Percentiles rank a stretch among this genome's conserved stretches.
phyloP scores from a whole-genome alignment of 2,797 vertebrate genomes.

The Hipposideros larvatus region DNA sequence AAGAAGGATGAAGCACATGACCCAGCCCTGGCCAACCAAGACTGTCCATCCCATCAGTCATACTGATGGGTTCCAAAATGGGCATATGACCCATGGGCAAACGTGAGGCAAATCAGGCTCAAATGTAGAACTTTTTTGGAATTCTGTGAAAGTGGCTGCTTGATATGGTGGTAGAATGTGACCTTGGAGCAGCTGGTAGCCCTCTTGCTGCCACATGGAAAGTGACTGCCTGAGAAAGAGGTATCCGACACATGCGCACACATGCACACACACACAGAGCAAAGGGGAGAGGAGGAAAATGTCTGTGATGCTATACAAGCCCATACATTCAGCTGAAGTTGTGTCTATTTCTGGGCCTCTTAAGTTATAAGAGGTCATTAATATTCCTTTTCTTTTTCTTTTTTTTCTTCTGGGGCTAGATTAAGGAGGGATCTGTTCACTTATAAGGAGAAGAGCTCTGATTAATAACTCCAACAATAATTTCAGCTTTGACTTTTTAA shows the following conservation, averaged over 20 bases:
- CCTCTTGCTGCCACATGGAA: neutral
- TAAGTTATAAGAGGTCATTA: neutral
- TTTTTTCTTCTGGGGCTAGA: neutral
- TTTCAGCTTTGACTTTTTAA: too few relatives aligned
- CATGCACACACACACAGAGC: fast-evolving
- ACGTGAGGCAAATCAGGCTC: too few relatives aligned
- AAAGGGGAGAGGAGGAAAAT: neutral
- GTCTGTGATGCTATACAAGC: neutral
- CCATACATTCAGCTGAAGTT: neutral
- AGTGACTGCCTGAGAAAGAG: neutral
- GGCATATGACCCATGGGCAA: too few relatives aligned
- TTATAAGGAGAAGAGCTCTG: neutral
- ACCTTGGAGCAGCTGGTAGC: neutral
- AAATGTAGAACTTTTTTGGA: too few relatives aligned
- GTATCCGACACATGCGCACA: neutral
- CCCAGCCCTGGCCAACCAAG: neutral
- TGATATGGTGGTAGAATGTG: too few relatives aligned
- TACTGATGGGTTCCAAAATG: too few relatives aligned
- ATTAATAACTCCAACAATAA: too few relatives aligned
- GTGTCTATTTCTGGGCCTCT: neutral
- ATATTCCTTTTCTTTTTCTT: neutral
- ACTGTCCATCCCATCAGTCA: too few relatives aligned
- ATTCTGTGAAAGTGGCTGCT: neutral
- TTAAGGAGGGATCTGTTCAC: neutral
- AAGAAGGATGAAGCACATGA: neutral